A percentile compares a stretch with the other conserved stretches of the same genome.
Evolutionary conservation across 2,888 invertebrate species (phyloP).

Genomic region (Cerastis rubricosa): DNA sequence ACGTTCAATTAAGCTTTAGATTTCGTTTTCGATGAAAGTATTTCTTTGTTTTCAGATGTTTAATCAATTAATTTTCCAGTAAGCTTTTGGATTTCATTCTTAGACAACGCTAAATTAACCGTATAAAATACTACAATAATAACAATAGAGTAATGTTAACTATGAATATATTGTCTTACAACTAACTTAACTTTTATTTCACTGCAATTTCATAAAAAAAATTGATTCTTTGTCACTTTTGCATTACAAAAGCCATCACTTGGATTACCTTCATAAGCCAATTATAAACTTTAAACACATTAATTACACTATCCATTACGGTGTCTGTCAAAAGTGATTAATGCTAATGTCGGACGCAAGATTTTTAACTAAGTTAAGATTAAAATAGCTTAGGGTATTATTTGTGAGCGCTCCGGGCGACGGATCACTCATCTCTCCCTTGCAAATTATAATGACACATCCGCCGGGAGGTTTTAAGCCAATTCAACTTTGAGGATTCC

Average conservation of each 20-base stretch:
- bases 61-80: slow-evolving; percentile 82
- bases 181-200: not conserved
- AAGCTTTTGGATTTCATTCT: slow-evolving; percentile 61
- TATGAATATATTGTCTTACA: not conserved
- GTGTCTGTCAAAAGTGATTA: slow-evolving; percentile 89
- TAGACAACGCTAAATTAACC: not conserved
- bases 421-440: slow-evolving; percentile 89
- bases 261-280: slow-evolving; percentile 58
- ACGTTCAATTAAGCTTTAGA: slow-evolving; percentile 90
- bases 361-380: slow-evolving; percentile 91
- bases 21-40: slow-evolving; percentile 86
- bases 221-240: not conserved
- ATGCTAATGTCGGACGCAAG: slow-evolving; percentile 89
- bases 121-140: not conserved
- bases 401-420: slow-evolving; percentile 83
- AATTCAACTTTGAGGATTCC: slow-evolving; percentile 85
- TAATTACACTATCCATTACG: slow-evolving; percentile 88
- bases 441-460: slow-evolving; percentile 90
- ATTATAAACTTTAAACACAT: slow-evolving; percentile 71
- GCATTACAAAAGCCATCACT: slow-evolving; percentile 29
- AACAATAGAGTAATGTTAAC: too few relatives aligned
- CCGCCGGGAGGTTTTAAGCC: slow-evolving; percentile 88
- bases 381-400: slow-evolving; percentile 90
- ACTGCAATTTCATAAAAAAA: not conserved
- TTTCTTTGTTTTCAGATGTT: slow-evolving; percentile 86